Conservation (phyloP, 2,888 invertebrate species). For the Endotricha flammealis region DNA sequence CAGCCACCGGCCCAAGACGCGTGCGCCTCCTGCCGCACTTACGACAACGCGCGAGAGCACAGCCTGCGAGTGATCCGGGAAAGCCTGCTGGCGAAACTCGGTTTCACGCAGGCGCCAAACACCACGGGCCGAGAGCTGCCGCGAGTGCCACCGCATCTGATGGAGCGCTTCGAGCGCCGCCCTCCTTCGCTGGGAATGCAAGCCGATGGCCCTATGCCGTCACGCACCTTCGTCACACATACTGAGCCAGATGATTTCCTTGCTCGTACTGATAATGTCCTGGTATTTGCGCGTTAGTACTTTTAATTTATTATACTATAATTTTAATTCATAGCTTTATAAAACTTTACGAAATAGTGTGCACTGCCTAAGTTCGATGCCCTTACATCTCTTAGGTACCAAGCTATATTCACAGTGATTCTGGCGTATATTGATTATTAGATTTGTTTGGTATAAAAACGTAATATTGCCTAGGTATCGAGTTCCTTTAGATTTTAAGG, state of each 20-base stretch:
- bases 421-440: no score
- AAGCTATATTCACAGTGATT: no score
- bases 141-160: constrained; percentile 75
- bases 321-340: neutral
- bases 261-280: constrained; percentile 81
- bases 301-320: constrained; percentile 19
- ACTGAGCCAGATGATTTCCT: constrained; percentile 82
- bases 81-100: constrained; percentile 80
- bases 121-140: constrained; percentile 79
- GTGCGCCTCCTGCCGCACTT: constrained; percentile 76
- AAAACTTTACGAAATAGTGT: neutral
- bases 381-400: neutral
- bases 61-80: constrained; percentile 81
- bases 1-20: constrained; percentile 47
- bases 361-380: neutral
- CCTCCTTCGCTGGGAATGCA: constrained; percentile 78
- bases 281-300: constrained; percentile 84
- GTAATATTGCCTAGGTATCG: no score
- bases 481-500: no score
- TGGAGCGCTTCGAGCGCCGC: constrained; percentile 70
- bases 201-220: constrained; percentile 77
- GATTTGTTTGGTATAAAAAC: no score
- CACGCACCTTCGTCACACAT: constrained; percentile 72
- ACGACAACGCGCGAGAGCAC: constrained; percentile 78
- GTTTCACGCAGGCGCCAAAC: constrained; percentile 80